phyloP scores from a whole-genome alignment of 2,113 vertebrate species.

The Hypocryptadius cinnamomeus region DNA sequence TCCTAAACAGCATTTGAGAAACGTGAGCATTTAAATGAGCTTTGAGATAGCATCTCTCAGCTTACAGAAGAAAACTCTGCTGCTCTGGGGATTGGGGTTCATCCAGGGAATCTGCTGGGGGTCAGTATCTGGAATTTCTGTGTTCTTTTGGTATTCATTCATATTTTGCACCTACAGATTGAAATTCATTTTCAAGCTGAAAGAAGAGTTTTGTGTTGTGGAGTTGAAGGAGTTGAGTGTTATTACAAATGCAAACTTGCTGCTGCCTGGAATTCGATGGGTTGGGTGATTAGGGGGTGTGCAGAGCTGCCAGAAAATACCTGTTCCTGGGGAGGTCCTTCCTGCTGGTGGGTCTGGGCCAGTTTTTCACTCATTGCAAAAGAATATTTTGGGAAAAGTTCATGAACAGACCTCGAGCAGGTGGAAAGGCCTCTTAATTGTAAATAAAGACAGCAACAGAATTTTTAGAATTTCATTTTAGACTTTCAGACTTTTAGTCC shows the following conservation, averaged over 20 bases:
- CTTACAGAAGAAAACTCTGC: not conserved
- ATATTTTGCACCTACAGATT: not conserved
- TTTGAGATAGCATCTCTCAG: not conserved
- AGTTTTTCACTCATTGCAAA: not conserved
- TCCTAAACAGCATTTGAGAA: not conserved
- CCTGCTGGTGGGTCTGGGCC: not conserved
- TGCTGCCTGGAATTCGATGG: not conserved
- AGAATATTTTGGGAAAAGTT: not conserved
- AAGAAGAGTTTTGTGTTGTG: not conserved
- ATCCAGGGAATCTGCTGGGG: not conserved
- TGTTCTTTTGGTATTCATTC: not conserved
- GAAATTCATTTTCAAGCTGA: fast-evolving
- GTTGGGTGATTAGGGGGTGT: not conserved
- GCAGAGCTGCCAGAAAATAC: not conserved
- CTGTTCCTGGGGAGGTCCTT: not conserved
- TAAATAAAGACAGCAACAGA: not conserved
- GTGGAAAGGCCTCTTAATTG: not conserved
- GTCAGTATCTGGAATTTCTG: not conserved
- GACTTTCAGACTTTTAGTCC: not conserved
- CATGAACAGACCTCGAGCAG: not conserved
- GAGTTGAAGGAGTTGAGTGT: not conserved
- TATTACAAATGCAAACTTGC: not conserved
- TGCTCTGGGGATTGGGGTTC: not conserved
- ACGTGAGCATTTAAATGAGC: not conserved
- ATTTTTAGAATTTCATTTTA: not conserved